phyloP scores from a whole-genome alignment of 2,797 vertebrate genomes.

The Mus spretus region DNA sequence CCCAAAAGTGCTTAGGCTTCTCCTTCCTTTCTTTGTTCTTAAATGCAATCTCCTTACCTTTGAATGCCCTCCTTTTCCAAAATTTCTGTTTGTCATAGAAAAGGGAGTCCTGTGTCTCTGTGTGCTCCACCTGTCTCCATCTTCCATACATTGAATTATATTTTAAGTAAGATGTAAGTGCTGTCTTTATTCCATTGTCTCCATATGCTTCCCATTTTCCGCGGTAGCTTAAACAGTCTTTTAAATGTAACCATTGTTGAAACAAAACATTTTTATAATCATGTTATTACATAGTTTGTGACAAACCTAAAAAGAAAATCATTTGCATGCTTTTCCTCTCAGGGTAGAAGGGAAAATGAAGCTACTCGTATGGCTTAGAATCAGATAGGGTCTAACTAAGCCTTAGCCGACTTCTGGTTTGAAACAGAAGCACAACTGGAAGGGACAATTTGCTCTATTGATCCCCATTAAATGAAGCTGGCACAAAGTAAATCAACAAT shows the following conservation, averaged over 20 bases:
- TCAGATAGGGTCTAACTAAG: background rate
- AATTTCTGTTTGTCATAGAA: background rate
- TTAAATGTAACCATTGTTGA: constrained; percentile 32
- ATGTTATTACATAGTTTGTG: constrained; percentile 42
- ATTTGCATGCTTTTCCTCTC: background rate
- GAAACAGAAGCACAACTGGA: background rate
- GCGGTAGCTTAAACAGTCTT: background rate
- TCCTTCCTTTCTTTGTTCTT: background rate
- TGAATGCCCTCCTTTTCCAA: background rate
- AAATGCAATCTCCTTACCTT: background rate
- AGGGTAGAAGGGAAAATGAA: background rate
- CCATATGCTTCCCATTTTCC: constrained; percentile 15
- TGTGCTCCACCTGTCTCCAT: background rate
- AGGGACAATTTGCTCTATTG: background rate
- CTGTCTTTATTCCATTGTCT: background rate
- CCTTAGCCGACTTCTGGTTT: background rate
- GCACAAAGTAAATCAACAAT: background rate
- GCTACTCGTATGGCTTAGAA: background rate
- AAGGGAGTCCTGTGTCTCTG: background rate
- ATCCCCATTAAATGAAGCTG: background rate
- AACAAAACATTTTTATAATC: constrained; percentile 49
- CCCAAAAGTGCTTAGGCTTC: background rate
- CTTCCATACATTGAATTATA: background rate
- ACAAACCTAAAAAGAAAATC: constrained; percentile 7
- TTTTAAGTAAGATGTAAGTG: constrained; percentile 23